These are phyloP conservation scores for Apus apus DNA, from an alignment of 2,113 vertebrate species.

Conservation along the genomic window DNA sequence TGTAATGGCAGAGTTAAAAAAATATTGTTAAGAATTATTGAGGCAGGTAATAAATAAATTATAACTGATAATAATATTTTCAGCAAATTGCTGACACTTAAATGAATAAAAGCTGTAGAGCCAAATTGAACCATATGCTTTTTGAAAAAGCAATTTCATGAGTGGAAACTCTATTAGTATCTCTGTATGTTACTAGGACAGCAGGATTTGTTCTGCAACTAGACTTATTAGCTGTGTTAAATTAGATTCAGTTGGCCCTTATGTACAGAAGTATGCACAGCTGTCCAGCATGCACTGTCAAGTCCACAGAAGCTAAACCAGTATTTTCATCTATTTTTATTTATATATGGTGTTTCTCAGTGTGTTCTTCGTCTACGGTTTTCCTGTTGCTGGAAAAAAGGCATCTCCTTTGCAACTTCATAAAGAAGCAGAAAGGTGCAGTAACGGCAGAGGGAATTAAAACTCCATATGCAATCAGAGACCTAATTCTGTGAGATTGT, in stretches of 20 bases:
- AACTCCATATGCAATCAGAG: background rate
- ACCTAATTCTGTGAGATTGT: background rate
- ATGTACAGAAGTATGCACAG: background rate
- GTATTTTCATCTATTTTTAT: background rate
- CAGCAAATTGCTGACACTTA: slow-evolving; percentile 41
- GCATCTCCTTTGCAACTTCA: background rate
- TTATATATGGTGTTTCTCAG: background rate
- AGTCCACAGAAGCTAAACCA: background rate
- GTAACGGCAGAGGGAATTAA: background rate
- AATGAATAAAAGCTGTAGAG: slow-evolving; percentile 33
- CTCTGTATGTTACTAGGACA: slow-evolving; percentile 32
- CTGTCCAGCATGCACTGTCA: background rate
- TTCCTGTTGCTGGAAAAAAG: background rate
- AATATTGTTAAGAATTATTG: slow-evolving; percentile 36
- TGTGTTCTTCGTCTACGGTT: background rate
- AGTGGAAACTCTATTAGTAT: slow-evolving; percentile 54
- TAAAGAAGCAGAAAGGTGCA: background rate
- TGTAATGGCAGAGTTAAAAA: slow-evolving; percentile 33
- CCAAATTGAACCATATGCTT: slow-evolving; percentile 6
- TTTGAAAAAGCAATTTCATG: slow-evolving; percentile 42
- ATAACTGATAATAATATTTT: slow-evolving; percentile 55
- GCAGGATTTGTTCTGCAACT: slow-evolving; percentile 8
- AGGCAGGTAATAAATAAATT: slow-evolving; percentile 48
- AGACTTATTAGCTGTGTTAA: background rate
- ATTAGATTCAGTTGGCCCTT: background rate